Conservation (phyloP, 2,113 vertebrate genomes). For the Paramisgurnus dabryanus region DNA sequence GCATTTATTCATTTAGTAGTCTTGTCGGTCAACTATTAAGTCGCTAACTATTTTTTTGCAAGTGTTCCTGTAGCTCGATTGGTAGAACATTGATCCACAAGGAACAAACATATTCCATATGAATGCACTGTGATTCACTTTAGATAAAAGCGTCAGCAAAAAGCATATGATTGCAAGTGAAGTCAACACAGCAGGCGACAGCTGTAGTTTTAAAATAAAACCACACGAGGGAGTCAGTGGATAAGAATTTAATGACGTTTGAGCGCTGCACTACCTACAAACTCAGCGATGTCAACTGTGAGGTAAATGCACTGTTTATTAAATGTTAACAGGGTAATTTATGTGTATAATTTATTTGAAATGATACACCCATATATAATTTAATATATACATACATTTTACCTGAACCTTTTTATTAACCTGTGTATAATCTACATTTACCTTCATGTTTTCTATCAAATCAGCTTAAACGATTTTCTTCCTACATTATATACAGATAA, state of each 20-base stretch:
- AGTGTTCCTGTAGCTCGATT: too few species aligned
- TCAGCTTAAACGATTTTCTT: not conserved
- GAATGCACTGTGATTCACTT: too few species aligned
- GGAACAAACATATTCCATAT: too few species aligned
- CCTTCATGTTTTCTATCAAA: not conserved
- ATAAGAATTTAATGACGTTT: not conserved
- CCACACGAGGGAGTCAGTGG: conserved; percentile 62
- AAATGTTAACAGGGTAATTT: not conserved
- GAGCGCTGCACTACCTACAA: not conserved
- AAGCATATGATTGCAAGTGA: too few species aligned
- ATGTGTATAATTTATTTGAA: not conserved
- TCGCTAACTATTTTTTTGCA: too few species aligned
- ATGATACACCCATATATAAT: too few species aligned
- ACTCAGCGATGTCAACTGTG: not conserved
- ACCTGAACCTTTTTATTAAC: not conserved
- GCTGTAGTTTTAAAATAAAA: not conserved
- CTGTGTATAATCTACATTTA: not conserved
- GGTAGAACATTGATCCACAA: too few species aligned
- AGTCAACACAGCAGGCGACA: not conserved
- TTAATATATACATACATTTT: too few species aligned
- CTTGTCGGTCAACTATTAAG: too few species aligned
- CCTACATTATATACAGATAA: too few species aligned
- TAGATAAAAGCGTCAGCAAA: too few species aligned
- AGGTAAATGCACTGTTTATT: not conserved
- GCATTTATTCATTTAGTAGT: too few species aligned